Conservation (phyloP, 2,797 vertebrate species). For the Hippopotamyrus pictus region DNA sequence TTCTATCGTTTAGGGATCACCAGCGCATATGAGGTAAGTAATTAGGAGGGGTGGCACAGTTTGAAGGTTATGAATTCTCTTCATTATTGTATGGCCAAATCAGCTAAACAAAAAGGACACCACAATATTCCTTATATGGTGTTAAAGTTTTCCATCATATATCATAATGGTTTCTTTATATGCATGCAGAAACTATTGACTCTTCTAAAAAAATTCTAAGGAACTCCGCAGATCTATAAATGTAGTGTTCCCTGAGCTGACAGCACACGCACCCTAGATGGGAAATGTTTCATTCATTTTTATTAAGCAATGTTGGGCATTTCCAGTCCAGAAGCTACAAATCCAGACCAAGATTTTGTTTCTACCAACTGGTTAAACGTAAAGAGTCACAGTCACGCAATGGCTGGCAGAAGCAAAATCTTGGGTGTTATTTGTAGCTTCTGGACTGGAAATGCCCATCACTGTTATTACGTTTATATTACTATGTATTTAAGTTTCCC, state of each 20-base stretch:
- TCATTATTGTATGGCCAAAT: neutral
- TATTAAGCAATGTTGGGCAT: neutral
- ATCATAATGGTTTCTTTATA: neutral
- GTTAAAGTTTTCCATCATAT: neutral
- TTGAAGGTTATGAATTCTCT: neutral
- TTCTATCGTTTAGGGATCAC: constrained; percentile 70
- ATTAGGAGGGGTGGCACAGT: neutral
- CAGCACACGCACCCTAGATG: neutral
- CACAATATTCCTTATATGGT: neutral
- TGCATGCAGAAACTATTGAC: neutral
- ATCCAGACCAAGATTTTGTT: neutral
- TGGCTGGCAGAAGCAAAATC: neutral
- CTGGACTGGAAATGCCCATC: neutral
- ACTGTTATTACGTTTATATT: neutral
- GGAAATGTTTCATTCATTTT: neutral
- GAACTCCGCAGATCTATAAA: neutral
- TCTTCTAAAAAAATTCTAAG: neutral
- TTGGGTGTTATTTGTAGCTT: neutral
- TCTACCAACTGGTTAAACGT: neutral
- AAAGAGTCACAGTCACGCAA: neutral
- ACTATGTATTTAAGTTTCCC: neutral
- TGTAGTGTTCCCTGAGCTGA: neutral
- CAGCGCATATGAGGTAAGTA: constrained; percentile 69
- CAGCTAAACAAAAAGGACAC: neutral
- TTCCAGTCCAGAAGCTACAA: neutral